Evolutionary conservation across 2,888 invertebrate genomes (phyloP).

Genomic region (Idaea straminata): DNA sequence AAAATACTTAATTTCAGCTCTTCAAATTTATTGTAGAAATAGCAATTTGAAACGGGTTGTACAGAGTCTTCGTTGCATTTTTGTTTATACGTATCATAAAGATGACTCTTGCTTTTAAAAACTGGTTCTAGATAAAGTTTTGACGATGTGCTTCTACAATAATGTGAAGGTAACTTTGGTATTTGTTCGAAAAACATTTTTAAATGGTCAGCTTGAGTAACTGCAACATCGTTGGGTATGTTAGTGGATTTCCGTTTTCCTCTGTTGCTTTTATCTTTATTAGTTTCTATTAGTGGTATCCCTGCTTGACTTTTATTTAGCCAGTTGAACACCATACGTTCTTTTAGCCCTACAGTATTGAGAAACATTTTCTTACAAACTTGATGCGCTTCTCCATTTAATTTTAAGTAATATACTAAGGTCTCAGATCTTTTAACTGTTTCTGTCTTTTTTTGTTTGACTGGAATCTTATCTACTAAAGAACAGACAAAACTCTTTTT

Average conservation of each 20-base stretch:
- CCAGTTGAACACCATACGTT: conserved; percentile 13
- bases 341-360: conserved; percentile 14
- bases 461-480: conserved; percentile 14
- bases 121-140: conserved; percentile 14
- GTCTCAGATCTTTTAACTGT: conserved; percentile 14
- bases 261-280: conserved; percentile 10
- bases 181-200: conserved; percentile 11
- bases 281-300: conserved; percentile 12
- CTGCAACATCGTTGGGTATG: conserved; percentile 9
- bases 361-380: conserved; percentile 18
- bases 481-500: conserved; percentile 16
- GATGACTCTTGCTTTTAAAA: conserved; percentile 10
- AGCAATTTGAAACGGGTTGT: conserved; percentile 8
- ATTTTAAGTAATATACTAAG: conserved; percentile 13
- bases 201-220: conserved; percentile 13
- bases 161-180: conserved; percentile 13
- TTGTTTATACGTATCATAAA: conserved; percentile 13
- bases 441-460: conserved; percentile 14
- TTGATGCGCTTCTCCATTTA: conserved; percentile 13
- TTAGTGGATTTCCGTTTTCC: conserved; percentile 13
- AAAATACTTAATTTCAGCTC: conserved; percentile 7
- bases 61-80: conserved; percentile 12
- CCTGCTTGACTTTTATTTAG: conserved; percentile 9
- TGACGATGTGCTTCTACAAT: conserved; percentile 14
- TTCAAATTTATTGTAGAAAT: conserved; percentile 6